Base-by-base conservation (phyloP, 1,140 invertebrate genomes). In the Magallana gigas region DNA sequence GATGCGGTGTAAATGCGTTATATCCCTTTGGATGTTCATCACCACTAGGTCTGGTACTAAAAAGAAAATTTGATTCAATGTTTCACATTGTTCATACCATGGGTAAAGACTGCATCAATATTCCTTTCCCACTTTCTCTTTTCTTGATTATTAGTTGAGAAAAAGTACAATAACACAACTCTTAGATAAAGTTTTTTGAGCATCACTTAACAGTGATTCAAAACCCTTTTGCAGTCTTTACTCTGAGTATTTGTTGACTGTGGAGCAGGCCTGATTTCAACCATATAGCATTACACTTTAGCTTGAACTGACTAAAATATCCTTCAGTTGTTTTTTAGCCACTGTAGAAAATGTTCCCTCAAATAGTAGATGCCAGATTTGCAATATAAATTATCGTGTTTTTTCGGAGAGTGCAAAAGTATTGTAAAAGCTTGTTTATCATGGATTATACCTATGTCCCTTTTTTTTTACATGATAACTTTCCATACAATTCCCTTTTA, bases 1-100 rank as follows among this genome's bases (percentile, higher is more conserved):
- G 89, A 91, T 81, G 84, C 90, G 80, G 81, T 86, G 84, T 90
- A 71, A 82, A 60, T 87, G 58, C 87, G 71, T 57, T 36, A 60
- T 89, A 16, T 85, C 60, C 64, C 16, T 18, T 57, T 29, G 18
- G 56, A 76, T 85, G 36, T 87, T 68, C 58, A 86, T 80, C 60
- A 80, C 81, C 18, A 60, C 56, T 18, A 86, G 58, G 23, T 80
- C n/a, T 36, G n/a, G 48, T 57, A 62, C 76, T 80, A 85, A 57
- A 14, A n/a, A 85, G 36, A 48, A 48, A 64, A 48, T 36, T 64
- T 83, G 11, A 83, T 83, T 83, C 18, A 58, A 57, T 88, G 23
- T 57, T 59, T 59, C 29, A 68, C 68, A 80, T 56, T 58, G 58
- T 18, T 57, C 59, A 58, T 64, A 81, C 64, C 60, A 29, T 48